These are phyloP conservation scores for Trochalopteron elliotii DNA, from an alignment of 2,113 vertebrate genomes.

Conservation along the genomic window DNA sequence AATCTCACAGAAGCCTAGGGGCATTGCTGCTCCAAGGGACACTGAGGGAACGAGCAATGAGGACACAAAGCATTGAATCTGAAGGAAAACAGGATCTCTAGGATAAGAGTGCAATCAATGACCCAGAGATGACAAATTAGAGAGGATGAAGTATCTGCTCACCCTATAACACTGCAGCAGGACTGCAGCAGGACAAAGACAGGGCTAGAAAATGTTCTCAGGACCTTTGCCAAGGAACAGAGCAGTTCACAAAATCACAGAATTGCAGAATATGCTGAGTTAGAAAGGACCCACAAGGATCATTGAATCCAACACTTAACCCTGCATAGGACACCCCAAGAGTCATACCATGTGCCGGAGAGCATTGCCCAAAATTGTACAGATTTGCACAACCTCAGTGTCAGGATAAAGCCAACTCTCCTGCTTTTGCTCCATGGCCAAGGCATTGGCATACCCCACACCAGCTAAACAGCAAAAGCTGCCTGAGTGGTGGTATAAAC, in stretches of 20 bases:
- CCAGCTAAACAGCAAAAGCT: background rate
- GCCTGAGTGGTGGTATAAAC: fast-evolving
- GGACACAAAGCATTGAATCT: background rate
- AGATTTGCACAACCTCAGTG: background rate
- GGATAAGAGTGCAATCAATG: background rate
- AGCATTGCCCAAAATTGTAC: background rate
- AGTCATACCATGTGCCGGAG: background rate
- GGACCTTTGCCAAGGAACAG: background rate
- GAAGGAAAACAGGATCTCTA: background rate
- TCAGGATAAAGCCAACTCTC: background rate
- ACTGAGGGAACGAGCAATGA: fast-evolving
- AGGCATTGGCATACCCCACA: background rate
- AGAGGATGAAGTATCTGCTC: background rate
- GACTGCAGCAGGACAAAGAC: background rate
- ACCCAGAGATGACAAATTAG: background rate
- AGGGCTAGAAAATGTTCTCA: background rate
- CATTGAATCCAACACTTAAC: background rate
- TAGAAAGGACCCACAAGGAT: background rate
- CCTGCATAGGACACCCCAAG: background rate
- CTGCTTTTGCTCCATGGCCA: background rate
- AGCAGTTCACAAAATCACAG: background rate
- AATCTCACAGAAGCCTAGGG: background rate
- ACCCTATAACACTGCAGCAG: background rate
- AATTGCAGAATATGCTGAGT: background rate
- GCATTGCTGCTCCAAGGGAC: background rate